phyloP scores from a whole-genome alignment of 2,888 invertebrate species.

The Leuctra nigra region DNA sequence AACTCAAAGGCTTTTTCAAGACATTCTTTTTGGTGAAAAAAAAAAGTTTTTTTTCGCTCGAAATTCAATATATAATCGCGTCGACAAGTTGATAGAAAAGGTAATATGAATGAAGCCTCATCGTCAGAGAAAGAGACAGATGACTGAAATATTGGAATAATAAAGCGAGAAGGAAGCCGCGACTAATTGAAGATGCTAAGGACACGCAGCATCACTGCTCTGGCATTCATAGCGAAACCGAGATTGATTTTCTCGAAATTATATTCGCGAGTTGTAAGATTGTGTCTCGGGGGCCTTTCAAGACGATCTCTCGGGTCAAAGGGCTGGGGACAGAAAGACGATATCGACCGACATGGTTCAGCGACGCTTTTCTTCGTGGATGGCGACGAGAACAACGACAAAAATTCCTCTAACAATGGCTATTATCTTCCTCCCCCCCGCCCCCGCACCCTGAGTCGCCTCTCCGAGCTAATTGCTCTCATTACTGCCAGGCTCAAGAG shows the following conservation, averaged over 20 bases:
- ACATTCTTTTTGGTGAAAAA: neutral
- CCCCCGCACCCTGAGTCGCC: no score
- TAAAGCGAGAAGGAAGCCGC: neutral
- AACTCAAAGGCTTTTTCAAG: constrained; percentile 4
- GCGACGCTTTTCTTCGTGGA: neutral
- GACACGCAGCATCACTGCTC: neutral
- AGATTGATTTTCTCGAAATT: neutral
- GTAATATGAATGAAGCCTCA: neutral
- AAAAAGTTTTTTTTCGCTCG: neutral
- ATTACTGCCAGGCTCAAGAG: no score
- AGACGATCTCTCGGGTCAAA: constrained; percentile 7
- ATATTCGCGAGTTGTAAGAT: constrained; percentile 1
- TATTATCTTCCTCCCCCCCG: no score
- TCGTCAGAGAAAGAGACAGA: neutral
- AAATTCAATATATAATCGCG: neutral
- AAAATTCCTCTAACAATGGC: constrained; percentile 6
- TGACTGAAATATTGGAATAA: constrained; percentile 1
- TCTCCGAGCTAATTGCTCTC: no score
- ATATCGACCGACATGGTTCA: constrained; percentile 5
- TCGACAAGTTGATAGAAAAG: neutral
- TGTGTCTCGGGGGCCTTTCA: constrained; percentile 1
- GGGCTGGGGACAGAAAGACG: neutral
- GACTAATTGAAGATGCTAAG: constrained; percentile 3
- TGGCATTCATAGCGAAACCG: neutral
- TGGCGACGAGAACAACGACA: neutral